Evolutionary conservation across 2,888 invertebrate species (phyloP), one percentile per base, ranked within the genome.

Genomic region (Ophioninae sp.): DNA sequence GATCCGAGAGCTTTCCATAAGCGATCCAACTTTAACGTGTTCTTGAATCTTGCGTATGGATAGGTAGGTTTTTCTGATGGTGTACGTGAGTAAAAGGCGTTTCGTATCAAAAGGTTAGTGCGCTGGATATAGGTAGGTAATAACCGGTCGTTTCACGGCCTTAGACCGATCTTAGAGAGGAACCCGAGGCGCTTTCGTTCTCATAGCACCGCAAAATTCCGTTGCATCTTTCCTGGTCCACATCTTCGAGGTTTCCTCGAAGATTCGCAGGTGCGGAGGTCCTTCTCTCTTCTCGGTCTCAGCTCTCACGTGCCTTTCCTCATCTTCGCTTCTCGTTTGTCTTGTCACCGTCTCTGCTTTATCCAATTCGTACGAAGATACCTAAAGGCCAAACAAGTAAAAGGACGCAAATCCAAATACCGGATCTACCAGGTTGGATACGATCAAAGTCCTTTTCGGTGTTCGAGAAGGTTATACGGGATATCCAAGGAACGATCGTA

Each of bases 81-180:
- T 65, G 8, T 50, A 74, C 44, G 72, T 74, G 13, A 7, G 44
- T 13, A 30, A 30, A 30, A 30, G 30, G 61, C 30, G 68, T 30
- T 56, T 41, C 17, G 17, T 44, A 44, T 50, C 37, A 74, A 65
- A 78, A 75, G 70, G 41, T 62, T 59, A 67, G 67, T 59, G 68
- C 73, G 70, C 56, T 72, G 57, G 50, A 67, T 78, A 84, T 81
- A 79, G 61, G 70, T 81, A 78, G 81, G 81, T 84, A 84, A 84
- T 84, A 84, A 84, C 81, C 79, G 74, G 77, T 81, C 84, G 76
- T 81, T 79, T 61, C 57, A 64, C 62, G 72, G 75, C 84, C 81
- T 84, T 76, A 76, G 81, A 67, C 79, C 70, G 79, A 76, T 81
- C 79, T 84, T 81, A 81, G 65, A 67, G 78, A 69, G 70, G 81